A percentile compares a stretch with the other conserved stretches of the same genome.
These are phyloP conservation scores for Choloepus hoffmanni DNA, from an alignment of 2,113 vertebrate species.

Conservation along the genomic window DNA sequence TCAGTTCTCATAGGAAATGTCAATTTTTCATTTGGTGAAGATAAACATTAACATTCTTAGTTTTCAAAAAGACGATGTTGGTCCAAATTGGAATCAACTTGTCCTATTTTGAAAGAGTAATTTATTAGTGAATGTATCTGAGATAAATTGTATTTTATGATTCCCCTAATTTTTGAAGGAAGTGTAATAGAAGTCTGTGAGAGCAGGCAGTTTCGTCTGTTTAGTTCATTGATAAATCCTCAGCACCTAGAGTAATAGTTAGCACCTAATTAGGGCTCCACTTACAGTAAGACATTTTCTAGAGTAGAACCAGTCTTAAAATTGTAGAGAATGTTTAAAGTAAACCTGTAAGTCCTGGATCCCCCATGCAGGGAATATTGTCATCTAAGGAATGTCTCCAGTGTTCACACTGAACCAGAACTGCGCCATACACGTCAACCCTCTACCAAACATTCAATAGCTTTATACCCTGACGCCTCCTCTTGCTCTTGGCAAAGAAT, in stretches of 20 bases:
- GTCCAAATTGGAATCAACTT: neutral
- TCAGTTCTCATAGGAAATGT: neutral
- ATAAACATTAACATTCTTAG: neutral
- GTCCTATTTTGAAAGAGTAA: neutral
- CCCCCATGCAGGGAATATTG: neutral
- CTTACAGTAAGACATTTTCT: neutral
- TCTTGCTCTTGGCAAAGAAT: neutral
- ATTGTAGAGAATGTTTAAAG: neutral
- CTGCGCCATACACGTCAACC: no score
- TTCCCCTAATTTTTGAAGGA: constrained; percentile 14
- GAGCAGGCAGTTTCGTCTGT: neutral
- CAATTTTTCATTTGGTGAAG: constrained; percentile 15
- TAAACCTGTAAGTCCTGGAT: neutral
- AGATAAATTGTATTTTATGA: neutral
- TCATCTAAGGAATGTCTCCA: neutral
- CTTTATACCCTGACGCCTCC: neutral
- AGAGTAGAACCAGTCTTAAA: neutral
- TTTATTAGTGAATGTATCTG: neutral
- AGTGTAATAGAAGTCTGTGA: neutral
- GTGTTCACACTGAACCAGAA: neutral
- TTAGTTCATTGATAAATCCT: neutral
- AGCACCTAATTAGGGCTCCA: neutral
- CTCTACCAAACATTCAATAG: neutral
- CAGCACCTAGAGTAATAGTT: neutral
- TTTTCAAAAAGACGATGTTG: neutral